Conservation (phyloP, 2,888 invertebrate genomes). For the Prenolepis imparis region DNA sequence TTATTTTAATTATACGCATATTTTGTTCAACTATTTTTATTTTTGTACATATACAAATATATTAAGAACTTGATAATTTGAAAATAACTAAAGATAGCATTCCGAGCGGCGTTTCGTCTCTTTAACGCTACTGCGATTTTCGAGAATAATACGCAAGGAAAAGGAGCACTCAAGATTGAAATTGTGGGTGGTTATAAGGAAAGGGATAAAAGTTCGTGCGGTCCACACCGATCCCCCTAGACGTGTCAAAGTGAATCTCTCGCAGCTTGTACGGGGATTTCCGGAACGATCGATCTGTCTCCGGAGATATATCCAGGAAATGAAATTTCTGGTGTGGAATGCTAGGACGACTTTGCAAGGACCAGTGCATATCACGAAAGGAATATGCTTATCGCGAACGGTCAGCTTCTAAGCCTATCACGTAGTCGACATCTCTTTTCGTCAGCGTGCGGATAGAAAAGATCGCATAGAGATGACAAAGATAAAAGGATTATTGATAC, state of each 20-base stretch:
- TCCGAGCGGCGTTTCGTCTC: slow-evolving; percentile 22
- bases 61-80: slow-evolving; percentile 4
- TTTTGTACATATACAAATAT: background rate
- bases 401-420: slow-evolving; percentile 58
- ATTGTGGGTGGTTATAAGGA: slow-evolving; percentile 19
- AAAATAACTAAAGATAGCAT: background rate
- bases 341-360: slow-evolving; percentile 52
- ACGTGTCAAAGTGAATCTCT: slow-evolving; percentile 67
- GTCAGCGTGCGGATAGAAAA: slow-evolving; percentile 31
- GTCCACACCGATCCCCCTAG: slow-evolving; percentile 45
- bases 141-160: slow-evolving; percentile 53
- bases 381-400: slow-evolving; percentile 59
- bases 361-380: slow-evolving; percentile 39
- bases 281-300: slow-evolving; percentile 70
- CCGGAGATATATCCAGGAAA: slow-evolving; percentile 68
- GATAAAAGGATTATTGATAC: background rate
- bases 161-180: slow-evolving; percentile 35
- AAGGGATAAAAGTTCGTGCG: slow-evolving; percentile 55
- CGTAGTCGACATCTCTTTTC: slow-evolving; percentile 43
- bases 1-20: too few relatives aligned
- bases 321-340: slow-evolving; percentile 68
- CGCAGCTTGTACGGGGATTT: slow-evolving; percentile 51
- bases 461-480: slow-evolving; percentile 12
- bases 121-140: slow-evolving; percentile 28
- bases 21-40: too few relatives aligned